These are phyloP conservation scores for Platalea minor DNA, from an alignment of 2,797 vertebrate species.

Conservation along the genomic window DNA sequence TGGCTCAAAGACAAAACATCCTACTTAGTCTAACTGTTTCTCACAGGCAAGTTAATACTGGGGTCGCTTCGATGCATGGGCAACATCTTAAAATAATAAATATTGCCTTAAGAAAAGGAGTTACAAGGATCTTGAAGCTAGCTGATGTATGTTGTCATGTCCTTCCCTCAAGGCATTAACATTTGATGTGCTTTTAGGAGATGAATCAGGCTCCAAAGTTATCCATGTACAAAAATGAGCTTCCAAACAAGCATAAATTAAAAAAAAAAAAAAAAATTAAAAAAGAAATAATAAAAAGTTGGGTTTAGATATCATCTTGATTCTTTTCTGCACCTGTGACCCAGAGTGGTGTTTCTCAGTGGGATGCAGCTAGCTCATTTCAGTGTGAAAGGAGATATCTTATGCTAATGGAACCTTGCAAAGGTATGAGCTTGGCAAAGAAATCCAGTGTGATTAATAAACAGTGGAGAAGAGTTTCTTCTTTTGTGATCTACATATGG, in stretches of 20 bases:
- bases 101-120: conserved; percentile 21
- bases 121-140: not conserved
- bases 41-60: not conserved
- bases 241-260: not conserved
- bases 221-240: not conserved
- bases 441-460: not conserved
- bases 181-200: conserved; percentile 29
- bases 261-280: too few species aligned
- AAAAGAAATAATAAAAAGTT: not conserved
- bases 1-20: not conserved
- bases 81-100: conserved; percentile 40
- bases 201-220: conserved; percentile 4
- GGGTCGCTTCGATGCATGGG: not conserved
- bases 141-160: conserved; percentile 14
- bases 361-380: not conserved
- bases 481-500: not conserved
- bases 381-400: not conserved
- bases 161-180: conserved; percentile 40
- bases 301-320: not conserved
- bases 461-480: not conserved
- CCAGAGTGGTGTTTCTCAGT: not conserved
- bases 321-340: not conserved
- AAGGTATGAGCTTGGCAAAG: not conserved
- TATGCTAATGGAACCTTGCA: not conserved
- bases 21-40: not conserved